A percentile compares a stretch with the other conserved stretches of the same genome.
phyloP scores from a whole-genome alignment of 2,113 vertebrate species.

The Campylomormyrus tamandua region DNA sequence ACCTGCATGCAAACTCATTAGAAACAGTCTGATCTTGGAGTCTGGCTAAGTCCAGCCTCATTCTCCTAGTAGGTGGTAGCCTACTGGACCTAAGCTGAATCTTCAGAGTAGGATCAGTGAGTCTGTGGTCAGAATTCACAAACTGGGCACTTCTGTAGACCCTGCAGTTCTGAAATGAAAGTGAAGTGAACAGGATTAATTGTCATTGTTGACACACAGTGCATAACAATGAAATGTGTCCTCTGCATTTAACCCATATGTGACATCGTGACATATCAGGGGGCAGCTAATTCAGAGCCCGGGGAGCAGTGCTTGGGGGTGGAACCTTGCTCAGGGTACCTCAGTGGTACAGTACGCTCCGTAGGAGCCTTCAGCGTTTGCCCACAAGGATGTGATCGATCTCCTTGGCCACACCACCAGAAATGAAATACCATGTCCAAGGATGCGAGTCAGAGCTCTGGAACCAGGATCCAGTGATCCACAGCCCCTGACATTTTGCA shows the following conservation, averaged over 20 bases:
- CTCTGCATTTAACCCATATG: too few species aligned
- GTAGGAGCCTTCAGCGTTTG: background rate
- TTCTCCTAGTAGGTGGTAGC: background rate
- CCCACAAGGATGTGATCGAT: background rate
- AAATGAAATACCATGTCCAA: background rate
- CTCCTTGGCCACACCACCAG: background rate
- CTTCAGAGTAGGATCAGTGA: background rate
- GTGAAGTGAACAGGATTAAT: too few species aligned
- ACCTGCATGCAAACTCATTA: background rate
- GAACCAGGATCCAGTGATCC: background rate
- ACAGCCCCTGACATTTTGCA: background rate
- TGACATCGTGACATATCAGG: too few species aligned
- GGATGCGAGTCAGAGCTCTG: background rate
- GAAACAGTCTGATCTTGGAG: background rate
- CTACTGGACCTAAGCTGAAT: background rate
- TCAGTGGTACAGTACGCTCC: too few species aligned
- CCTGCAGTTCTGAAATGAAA: too few species aligned
- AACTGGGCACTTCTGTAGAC: background rate
- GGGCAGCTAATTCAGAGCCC: too few species aligned
- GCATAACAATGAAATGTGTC: too few species aligned
- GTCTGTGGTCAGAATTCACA: background rate
- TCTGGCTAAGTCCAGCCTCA: background rate
- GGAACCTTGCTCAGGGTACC: too few species aligned
- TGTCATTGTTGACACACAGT: too few species aligned
- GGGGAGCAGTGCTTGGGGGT: too few species aligned